A percentile compares a stretch with the other conserved stretches of the same genome.
Evolutionary conservation across 2,797 vertebrate species (phyloP).

Genomic region (Acanthis flammea): DNA sequence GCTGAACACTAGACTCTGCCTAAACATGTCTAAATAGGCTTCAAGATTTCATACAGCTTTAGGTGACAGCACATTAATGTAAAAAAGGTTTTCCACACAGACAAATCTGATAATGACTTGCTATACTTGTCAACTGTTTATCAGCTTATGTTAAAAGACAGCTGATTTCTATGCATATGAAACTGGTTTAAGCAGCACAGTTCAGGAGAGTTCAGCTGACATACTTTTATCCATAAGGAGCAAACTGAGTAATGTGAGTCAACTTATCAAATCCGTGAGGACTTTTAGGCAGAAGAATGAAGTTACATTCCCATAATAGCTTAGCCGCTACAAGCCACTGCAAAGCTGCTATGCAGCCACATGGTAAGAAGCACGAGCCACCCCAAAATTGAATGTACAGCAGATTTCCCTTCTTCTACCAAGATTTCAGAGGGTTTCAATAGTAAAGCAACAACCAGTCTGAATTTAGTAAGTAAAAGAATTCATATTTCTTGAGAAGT

Average conservation of each 20-base stretch:
- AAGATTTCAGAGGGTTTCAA: not conserved
- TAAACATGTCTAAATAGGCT: not conserved
- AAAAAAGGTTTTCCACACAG: not conserved
- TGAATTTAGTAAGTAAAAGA: not conserved
- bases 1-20: not conserved
- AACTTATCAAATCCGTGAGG: not conserved
- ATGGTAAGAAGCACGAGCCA: not conserved
- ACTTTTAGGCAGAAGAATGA: not conserved
- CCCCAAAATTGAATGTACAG: rapidly evolving
- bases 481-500: not conserved
- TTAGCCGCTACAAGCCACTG: not conserved
- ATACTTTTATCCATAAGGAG: not conserved
- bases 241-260: not conserved
- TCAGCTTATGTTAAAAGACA: not conserved
- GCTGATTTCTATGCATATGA: not conserved
- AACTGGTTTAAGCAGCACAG: not conserved
- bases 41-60: not conserved
- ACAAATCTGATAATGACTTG: not conserved
- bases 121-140: not conserved
- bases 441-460: not conserved
- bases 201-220: not conserved
- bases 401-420: not conserved
- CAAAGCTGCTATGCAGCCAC: not conserved
- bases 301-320: not conserved
- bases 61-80: not conserved